Evolutionary conservation across 23 tunicate genomes (phyloP).

Genomic region (Trididemnum miniatum): DNA sequence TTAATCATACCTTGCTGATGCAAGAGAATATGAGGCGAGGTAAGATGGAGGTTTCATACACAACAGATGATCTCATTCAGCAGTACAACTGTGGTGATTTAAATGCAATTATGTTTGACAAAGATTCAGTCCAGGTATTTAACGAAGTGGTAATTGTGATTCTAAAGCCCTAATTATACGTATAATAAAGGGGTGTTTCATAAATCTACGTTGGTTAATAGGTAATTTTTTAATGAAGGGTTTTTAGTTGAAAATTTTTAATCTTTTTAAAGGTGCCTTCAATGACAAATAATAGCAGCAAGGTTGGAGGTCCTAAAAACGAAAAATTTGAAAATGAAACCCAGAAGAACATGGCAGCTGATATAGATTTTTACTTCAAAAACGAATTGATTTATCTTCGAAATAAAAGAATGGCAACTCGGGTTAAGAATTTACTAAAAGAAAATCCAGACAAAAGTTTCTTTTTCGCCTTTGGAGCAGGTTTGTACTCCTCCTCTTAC

Average conservation of each 20-base stretch:
- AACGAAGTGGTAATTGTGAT: too few relatives aligned
- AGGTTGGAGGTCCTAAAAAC: neutral
- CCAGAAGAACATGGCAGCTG: conserved; percentile 18
- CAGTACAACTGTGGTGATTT: conserved; percentile 62
- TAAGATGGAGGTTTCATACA: conserved; percentile 24
- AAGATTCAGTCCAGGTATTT: conserved; percentile 47
- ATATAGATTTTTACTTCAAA: conserved; percentile 51
- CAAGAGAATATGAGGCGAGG: conserved; percentile 43
- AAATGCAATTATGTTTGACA: conserved; percentile 24
- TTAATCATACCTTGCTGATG: conserved; percentile 49
- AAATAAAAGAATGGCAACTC: conserved; percentile 51
- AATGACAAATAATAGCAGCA: conserved; percentile 3
- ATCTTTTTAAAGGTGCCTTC: conserved; percentile 23
- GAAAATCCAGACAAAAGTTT: conserved; percentile 36
- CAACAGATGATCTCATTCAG: conserved; percentile 53
- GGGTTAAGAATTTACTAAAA: conserved; percentile 32
- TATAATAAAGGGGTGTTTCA: too few relatives aligned
- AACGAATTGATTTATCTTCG: conserved; percentile 51
- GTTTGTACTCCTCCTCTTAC: too few relatives aligned
- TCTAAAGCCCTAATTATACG: too few relatives aligned
- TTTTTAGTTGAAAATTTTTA: too few relatives aligned
- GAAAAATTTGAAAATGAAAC: neutral
- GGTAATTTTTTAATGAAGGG: too few relatives aligned
- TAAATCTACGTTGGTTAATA: too few relatives aligned
- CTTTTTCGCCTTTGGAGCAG: conserved; percentile 61